Evolutionary conservation across 2,888 invertebrate genomes (phyloP), one percentile per base, ranked within the genome.

Genomic region (Noctua pronuba): DNA sequence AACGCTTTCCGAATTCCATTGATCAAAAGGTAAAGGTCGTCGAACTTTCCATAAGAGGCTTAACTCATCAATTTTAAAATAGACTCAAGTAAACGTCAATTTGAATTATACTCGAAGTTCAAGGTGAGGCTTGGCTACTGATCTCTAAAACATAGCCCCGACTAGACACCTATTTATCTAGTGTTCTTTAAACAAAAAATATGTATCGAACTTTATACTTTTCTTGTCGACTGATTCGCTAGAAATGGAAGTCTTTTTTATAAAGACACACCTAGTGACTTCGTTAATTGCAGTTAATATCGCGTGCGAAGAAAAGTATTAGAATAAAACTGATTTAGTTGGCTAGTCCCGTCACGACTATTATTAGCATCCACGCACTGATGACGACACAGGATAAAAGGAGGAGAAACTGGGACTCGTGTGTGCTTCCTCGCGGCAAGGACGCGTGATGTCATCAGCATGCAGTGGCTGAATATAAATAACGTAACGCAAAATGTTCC

Each of bases 321-420:
- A 83, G 77, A 82, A 82, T 83, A 80, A 78, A 79, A 85, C 88
- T 87, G 86, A 90, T 92, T 87, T 90, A 81, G 80, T 86, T 77
- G 80, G 84, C 75, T 77, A 87, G 88, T 89, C 86, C 84, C 84
- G 86, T 92, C 92, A 92, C 88, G 87, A 86, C 92, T 95, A 95
- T 93, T 94, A 94, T 92, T 95, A 95, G 93, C 91, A 80, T 85
- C 88, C 86, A 87, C 90, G 88, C 89, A 49, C 64, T 79, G 90
- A 90, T 95, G 94, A 95, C 95, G 95, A 92, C 93, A 95, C 95
- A 94, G 96, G 96, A 96, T 95, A 95, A 93, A 93, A 94, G 92
- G 92, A 92, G 90, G 91, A 93, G 94, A 93, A 94, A 94, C 94
- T 94, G 93, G 95, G 95, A 95, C 95, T 95, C 92, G 91, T 90